Conservation (phyloP, 1,140 invertebrate species). For the Heliconius melpomene region DNA sequence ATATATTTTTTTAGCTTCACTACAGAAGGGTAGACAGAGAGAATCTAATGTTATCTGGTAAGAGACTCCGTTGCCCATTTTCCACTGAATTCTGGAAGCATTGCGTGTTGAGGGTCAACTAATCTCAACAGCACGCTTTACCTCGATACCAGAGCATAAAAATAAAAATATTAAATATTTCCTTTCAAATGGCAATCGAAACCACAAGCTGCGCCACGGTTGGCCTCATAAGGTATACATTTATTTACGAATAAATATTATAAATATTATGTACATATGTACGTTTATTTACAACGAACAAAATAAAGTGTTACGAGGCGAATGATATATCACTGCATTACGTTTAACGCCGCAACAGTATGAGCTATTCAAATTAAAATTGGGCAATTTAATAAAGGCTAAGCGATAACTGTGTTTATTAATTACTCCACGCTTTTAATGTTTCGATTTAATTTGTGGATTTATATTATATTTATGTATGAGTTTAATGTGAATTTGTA, state of each 20-base stretch:
- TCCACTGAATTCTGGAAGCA: no score
- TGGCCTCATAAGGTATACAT: neutral
- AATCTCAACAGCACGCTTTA: no score
- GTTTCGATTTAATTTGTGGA: constrained; percentile 7
- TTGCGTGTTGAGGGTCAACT: no score
- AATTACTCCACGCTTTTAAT: constrained; percentile 1
- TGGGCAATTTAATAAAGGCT: constrained; percentile 10
- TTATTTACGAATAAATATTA: neutral
- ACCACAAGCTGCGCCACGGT: no score
- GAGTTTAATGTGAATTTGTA: neutral
- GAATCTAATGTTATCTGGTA: no score
- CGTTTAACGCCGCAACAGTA: constrained; percentile 1
- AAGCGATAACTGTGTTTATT: constrained; percentile 14
- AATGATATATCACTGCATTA: constrained; percentile 9
- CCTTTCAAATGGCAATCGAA: no score
- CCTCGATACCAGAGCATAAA: no score
- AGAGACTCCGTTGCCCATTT: no score
- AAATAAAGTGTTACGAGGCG: neutral
- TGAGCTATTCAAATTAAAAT: constrained; percentile 8
- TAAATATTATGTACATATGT: neutral
- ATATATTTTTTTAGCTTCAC: no score
- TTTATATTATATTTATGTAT: neutral
- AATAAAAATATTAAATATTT: no score
- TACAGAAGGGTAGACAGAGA: no score
- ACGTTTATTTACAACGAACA: neutral